A percentile compares a stretch with the other conserved stretches of the same genome.
phyloP scores from a whole-genome alignment of 1,140 invertebrate species.

The Doryteuthis pealeii region DNA sequence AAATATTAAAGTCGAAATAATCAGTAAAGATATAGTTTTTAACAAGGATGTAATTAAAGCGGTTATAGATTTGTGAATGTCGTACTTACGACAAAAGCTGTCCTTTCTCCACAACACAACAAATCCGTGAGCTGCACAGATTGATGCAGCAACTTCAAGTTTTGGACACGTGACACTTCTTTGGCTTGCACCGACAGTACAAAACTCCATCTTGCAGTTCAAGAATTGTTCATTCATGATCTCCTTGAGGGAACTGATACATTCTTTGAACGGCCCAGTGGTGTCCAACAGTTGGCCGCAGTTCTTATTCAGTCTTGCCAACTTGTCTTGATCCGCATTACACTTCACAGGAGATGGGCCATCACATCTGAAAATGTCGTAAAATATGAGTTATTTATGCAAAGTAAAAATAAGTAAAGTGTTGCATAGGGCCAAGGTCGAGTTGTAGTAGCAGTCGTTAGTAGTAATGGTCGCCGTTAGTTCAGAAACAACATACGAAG shows the following conservation, averaged over 20 bases:
- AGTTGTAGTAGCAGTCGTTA: too few relatives aligned
- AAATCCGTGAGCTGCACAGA: constrained; percentile 27
- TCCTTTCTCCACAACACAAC: constrained; percentile 26
- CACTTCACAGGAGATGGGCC: constrained; percentile 6
- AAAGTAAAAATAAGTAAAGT: too few relatives aligned
- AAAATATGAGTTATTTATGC: too few relatives aligned
- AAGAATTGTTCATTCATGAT: constrained; percentile 22
- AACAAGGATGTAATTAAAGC: too few relatives aligned
- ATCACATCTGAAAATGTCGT: too few relatives aligned
- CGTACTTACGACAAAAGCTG: constrained; percentile 28
- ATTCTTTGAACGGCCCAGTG: constrained; percentile 25
- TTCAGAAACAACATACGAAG: too few relatives aligned
- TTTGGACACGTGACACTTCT: constrained; percentile 19
- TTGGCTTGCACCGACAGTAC: constrained; percentile 19
- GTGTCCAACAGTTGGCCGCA: constrained; percentile 26
- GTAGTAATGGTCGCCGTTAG: too few relatives aligned
- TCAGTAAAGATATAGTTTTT: too few relatives aligned
- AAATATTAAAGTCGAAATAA: too few relatives aligned
- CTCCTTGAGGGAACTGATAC: constrained; percentile 15
- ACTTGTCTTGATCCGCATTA: background rate
- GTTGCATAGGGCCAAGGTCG: too few relatives aligned
- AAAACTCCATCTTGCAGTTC: constrained; percentile 24
- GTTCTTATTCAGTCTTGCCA: background rate
- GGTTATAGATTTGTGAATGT: too few relatives aligned
- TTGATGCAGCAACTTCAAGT: constrained; percentile 27